phyloP scores from a whole-genome alignment of 1,140 invertebrate genomes.

The Brachionus angularis region DNA sequence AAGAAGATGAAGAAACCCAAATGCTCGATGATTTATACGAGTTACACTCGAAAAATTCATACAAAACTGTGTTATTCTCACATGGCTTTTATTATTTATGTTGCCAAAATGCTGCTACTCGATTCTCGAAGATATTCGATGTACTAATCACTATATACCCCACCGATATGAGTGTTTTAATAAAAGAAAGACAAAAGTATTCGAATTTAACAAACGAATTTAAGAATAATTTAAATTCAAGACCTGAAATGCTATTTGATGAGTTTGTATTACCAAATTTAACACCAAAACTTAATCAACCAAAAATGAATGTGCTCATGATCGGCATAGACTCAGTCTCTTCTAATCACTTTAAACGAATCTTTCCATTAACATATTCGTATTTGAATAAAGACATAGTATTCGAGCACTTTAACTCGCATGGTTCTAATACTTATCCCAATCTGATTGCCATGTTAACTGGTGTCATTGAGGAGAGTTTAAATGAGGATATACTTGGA shows the following conservation, averaged over 20 bases:
- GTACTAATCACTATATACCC: background rate
- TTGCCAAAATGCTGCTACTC: background rate
- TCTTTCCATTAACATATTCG: conserved; percentile 69
- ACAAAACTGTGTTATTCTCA: background rate
- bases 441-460: conserved; percentile 55
- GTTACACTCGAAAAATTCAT: background rate
- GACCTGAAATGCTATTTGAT: too few relatives aligned
- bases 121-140: conserved; percentile 12
- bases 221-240: too few relatives aligned
- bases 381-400: conserved; percentile 59
- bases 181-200: background rate
- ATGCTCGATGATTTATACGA: background rate
- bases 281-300: background rate
- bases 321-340: conserved; percentile 82
- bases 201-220: too few relatives aligned
- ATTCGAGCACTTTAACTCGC: conserved; percentile 55
- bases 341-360: conserved; percentile 73
- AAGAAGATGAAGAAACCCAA: background rate
- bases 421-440: conserved; percentile 57
- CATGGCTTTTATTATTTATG: conserved; percentile 26
- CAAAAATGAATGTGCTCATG: conserved; percentile 64
- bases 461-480: background rate
- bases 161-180: background rate
- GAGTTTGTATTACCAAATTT: too few relatives aligned
- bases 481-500: background rate